Evolutionary conservation across 2,888 invertebrate genomes (phyloP).

Genomic region (Anthophora plumipes): DNA sequence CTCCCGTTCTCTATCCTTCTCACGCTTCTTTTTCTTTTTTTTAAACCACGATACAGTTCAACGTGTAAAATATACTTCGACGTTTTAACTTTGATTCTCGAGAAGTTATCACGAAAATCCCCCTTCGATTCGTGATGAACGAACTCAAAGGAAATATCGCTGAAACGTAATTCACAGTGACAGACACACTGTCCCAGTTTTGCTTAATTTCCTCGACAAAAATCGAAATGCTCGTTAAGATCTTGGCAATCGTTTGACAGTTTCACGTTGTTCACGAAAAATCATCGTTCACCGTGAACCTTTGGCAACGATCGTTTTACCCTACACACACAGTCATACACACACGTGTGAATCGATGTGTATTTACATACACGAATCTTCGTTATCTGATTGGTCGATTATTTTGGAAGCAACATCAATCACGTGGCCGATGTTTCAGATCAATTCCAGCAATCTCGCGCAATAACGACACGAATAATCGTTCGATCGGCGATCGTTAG

Average conservation of each 20-base stretch:
- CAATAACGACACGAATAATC: slow-evolving; percentile 52
- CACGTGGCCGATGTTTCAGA: slow-evolving; percentile 42
- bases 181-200: not conserved
- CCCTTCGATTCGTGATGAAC: not conserved
- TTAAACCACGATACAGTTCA: not conserved
- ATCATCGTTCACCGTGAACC: slow-evolving; percentile 12
- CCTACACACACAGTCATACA: not conserved
- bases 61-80: not conserved
- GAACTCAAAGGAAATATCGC: not conserved
- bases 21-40: slow-evolving; percentile 13
- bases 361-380: slow-evolving; percentile 45
- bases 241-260: not conserved
- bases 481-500: slow-evolving; percentile 29
- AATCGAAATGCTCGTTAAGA: not conserved
- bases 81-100: not conserved
- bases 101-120: not conserved
- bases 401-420: slow-evolving; percentile 55
- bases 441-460: slow-evolving; percentile 54
- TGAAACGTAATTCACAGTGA: too few species aligned
- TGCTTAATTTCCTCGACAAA: not conserved
- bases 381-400: slow-evolving; percentile 48
- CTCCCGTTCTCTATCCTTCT: slow-evolving; percentile 14
- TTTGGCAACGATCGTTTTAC: slow-evolving; percentile 2
- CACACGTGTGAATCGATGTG: slow-evolving; percentile 35
- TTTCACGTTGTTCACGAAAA: slow-evolving; percentile 1